Conservation (phyloP, 2,113 vertebrate species). For the Piliocolobus tephrosceles region DNA sequence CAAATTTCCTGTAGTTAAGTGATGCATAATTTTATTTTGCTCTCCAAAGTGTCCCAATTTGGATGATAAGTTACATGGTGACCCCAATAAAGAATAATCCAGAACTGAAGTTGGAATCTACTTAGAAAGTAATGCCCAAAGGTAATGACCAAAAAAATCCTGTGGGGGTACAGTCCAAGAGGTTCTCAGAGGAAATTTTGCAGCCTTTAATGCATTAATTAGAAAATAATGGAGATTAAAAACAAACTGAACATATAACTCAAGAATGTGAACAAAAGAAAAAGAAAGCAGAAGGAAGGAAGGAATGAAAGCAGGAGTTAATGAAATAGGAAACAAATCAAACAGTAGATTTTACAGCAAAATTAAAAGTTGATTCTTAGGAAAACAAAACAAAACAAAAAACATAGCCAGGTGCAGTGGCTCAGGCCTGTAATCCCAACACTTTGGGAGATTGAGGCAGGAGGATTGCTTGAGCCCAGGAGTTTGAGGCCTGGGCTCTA, state of each 20-base stretch:
- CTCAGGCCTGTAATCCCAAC: too few species aligned
- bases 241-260: background rate
- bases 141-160: background rate
- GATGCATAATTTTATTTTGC: background rate
- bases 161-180: background rate
- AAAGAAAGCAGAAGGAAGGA: background rate
- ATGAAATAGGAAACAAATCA: background rate
- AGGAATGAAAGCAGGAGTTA: background rate
- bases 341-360: background rate
- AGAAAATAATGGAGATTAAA: constrained; percentile 18
- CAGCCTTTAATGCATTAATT: background rate
- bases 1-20: background rate
- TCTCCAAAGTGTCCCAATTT: background rate
- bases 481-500: too few species aligned
- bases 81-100: background rate
- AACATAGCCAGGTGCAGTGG: background rate
- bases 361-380: background rate
- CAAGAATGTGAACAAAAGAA: background rate
- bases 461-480: too few species aligned
- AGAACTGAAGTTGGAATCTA: background rate
- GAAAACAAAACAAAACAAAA: background rate
- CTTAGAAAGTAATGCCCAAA: constrained; percentile 1
- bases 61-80: background rate
- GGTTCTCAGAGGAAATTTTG: background rate
- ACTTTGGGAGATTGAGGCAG: too few species aligned